Evolutionary conservation across 2,113 vertebrate species (phyloP).

Genomic region (Campylomormyrus tamandua): DNA sequence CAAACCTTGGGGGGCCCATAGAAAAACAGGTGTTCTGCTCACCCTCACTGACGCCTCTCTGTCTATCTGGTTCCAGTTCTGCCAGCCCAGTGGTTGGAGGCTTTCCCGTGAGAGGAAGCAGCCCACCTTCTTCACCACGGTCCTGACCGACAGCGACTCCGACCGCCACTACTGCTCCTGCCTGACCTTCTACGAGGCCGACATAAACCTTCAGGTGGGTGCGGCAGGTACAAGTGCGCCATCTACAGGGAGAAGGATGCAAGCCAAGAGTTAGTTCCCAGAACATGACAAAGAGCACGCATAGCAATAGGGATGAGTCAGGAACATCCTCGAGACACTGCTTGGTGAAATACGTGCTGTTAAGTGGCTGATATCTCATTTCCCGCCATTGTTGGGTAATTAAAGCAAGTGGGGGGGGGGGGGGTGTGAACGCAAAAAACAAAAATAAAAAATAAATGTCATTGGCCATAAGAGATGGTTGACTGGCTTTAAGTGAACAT

Average conservation of each 20-base stretch:
- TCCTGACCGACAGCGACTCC: constrained; percentile 95
- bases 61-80: constrained; percentile 69
- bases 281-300: neutral
- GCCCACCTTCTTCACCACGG: constrained; percentile 91
- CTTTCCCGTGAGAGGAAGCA: constrained; percentile 81
- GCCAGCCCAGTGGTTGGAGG: constrained; percentile 93
- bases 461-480: neutral
- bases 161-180: constrained; percentile 96
- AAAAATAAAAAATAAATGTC: neutral
- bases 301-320: neutral
- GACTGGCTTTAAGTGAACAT: neutral
- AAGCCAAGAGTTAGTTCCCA: neutral
- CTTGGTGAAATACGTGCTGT: neutral
- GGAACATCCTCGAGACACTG: neutral
- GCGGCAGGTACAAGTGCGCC: neutral
- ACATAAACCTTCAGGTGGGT: constrained; percentile 90
- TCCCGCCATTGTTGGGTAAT: neutral
- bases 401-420: neutral
- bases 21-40: neutral
- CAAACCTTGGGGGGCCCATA: neutral
- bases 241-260: neutral
- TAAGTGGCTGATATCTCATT: neutral
- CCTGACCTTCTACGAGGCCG: constrained; percentile 92
- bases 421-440: neutral
- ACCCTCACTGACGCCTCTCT: constrained; percentile 3